These are phyloP conservation scores for Enteromius argenteus DNA, from an alignment of 2,797 vertebrate genomes.

Conservation along the genomic window DNA sequence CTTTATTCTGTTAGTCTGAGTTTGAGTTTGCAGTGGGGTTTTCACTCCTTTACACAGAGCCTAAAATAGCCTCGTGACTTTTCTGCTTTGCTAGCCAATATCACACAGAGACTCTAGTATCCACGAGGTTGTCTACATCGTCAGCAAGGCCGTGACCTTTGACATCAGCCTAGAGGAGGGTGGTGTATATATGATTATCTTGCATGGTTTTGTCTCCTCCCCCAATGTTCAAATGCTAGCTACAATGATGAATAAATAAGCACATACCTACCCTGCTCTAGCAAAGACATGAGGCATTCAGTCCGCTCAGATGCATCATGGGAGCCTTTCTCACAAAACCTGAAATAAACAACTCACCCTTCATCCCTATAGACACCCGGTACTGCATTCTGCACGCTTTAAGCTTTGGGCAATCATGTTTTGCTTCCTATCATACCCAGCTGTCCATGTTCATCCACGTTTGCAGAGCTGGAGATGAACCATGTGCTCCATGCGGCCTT, in stretches of 20 bases:
- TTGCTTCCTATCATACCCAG: slow-evolving; percentile 60
- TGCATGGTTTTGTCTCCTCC: slow-evolving; percentile 59
- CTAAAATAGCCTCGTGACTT: slow-evolving; percentile 27
- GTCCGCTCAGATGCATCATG: not conserved
- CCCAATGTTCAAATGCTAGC: slow-evolving; percentile 60
- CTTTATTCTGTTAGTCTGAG: slow-evolving; percentile 28
- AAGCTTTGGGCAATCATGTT: slow-evolving; percentile 44
- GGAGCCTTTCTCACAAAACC: slow-evolving; percentile 8
- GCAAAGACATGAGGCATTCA: slow-evolving; percentile 15
- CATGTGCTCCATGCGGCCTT: slow-evolving; percentile 66
- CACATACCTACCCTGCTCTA: slow-evolving; percentile 60
- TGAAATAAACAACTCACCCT: slow-evolving; percentile 3
- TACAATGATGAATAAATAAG: slow-evolving; percentile 70
- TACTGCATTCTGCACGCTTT: slow-evolving; percentile 45
- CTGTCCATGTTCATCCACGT: slow-evolving; percentile 72
- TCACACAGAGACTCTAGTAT: slow-evolving; percentile 33
- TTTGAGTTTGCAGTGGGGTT: slow-evolving; percentile 13
- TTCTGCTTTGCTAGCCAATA: slow-evolving; percentile 21
- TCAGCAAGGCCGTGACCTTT: slow-evolving; percentile 63
- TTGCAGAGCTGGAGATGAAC: slow-evolving; percentile 68
- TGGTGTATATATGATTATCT: slow-evolving; percentile 63
- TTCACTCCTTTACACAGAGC: not conserved
- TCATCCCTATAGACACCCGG: slow-evolving; percentile 22
- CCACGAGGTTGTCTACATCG: slow-evolving; percentile 18
- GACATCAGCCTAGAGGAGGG: slow-evolving; percentile 69